Conservation (phyloP, 2,888 invertebrate genomes). For the Ormyrus nitidulus region DNA sequence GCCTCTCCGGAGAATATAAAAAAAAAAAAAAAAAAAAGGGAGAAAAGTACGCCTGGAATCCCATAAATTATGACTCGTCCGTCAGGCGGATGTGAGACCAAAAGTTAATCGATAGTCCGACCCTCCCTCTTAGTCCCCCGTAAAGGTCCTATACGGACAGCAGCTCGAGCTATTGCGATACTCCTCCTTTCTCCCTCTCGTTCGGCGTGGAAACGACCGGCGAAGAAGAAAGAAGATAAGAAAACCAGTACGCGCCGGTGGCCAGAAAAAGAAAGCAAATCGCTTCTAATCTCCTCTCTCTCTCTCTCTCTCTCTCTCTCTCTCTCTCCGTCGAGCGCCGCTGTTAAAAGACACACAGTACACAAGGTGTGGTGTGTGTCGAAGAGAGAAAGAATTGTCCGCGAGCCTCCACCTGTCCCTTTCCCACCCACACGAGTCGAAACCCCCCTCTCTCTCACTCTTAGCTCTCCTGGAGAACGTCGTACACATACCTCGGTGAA, state of each 20-base stretch:
- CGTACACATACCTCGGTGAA: constrained; percentile 7
- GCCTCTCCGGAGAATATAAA: not conserved
- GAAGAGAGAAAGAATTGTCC: not conserved
- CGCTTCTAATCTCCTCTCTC: too few species aligned
- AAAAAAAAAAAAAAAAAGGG: constrained; percentile 10
- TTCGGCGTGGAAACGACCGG: not conserved
- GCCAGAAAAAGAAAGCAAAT: too few species aligned
- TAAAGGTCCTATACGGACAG: not conserved
- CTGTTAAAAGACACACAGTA: constrained; percentile 9
- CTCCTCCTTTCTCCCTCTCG: not conserved
- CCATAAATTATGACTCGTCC: too few species aligned
- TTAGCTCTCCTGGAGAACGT: not conserved
- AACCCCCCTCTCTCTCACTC: constrained; percentile 42
- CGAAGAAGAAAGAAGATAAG: too few species aligned
- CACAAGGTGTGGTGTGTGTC: constrained; percentile 30
- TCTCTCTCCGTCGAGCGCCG: not conserved
- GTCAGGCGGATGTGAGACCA: too few species aligned
- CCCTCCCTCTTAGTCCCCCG: constrained; percentile 9
- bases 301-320: too few species aligned
- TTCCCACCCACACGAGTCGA: constrained; percentile 37
- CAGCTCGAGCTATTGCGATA: not conserved
- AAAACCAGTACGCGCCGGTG: too few species aligned
- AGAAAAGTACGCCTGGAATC: not conserved
- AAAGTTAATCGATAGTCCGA: not conserved
- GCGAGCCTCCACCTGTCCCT: constrained; percentile 40